Evolutionary conservation across 2,888 invertebrate species (phyloP).

Genomic region (Zootermopsis nevadensis): DNA sequence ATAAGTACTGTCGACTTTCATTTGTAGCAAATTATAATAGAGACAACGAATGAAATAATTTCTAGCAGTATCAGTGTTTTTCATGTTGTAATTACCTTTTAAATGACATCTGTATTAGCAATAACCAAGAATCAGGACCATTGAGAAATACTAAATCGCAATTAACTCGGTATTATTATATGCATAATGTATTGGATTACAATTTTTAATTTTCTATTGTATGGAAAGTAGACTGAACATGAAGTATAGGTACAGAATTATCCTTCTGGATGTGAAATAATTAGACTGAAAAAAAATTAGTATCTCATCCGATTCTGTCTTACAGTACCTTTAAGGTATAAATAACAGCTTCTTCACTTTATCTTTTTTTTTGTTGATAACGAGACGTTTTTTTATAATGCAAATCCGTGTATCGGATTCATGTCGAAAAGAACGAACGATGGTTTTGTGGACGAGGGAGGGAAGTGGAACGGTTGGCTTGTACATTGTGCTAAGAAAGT

Average conservation of each 20-base stretch:
- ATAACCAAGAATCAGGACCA: no score
- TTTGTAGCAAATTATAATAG: no score
- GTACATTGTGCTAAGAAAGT: no score
- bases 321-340: constrained; percentile 9
- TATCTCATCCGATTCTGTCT: background rate
- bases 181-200: no score
- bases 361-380: background rate
- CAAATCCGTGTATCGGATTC: constrained; percentile 14
- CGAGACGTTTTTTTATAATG: background rate
- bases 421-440: background rate
- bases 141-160: no score
- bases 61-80: no score
- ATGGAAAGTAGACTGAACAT: background rate
- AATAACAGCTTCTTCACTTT: constrained; percentile 13
- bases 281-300: background rate
- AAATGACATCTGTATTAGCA: no score
- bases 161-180: no score
- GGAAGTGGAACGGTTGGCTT: background rate
- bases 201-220: no score
- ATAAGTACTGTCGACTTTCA: no score
- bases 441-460: background rate
- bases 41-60: no score
- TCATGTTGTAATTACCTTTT: no score
- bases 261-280: constrained; percentile 1
- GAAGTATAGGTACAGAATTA: background rate